Conservation (phyloP, 2,797 vertebrate genomes). For the Sebastes variabilis region DNA sequence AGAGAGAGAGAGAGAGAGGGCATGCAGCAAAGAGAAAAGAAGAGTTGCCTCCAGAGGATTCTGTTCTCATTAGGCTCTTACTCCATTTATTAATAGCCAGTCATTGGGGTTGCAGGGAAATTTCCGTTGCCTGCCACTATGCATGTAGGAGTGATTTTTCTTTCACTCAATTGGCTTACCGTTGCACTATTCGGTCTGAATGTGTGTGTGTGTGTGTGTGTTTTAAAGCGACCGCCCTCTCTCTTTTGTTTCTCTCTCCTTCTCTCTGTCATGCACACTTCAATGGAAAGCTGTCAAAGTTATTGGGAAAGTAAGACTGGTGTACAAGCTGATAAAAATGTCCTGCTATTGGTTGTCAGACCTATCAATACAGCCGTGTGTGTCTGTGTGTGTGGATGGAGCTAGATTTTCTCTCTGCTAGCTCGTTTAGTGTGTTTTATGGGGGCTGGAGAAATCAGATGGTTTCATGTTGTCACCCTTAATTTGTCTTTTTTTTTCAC, state of each 20-base stretch:
- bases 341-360: slow-evolving; percentile 69
- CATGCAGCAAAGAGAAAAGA: slow-evolving; percentile 56
- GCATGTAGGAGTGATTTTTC: slow-evolving; percentile 78
- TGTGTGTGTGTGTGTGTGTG: slow-evolving; percentile 41
- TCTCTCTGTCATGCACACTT: slow-evolving; percentile 75
- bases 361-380: slow-evolving; percentile 61
- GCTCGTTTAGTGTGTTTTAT: slow-evolving; percentile 53
- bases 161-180: slow-evolving; percentile 74
- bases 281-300: slow-evolving; percentile 77
- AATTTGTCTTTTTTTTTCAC: neutral
- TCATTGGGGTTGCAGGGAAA: slow-evolving; percentile 75
- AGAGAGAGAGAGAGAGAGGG: slow-evolving; percentile 21
- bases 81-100: slow-evolving; percentile 82
- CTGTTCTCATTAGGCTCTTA: slow-evolving; percentile 78
- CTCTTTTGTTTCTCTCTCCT: slow-evolving; percentile 51
- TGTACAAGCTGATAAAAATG: slow-evolving; percentile 78
- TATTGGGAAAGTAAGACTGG: slow-evolving; percentile 73
- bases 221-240: slow-evolving; percentile 27
- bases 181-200: slow-evolving; percentile 62
- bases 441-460: slow-evolving; percentile 1
- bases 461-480: slow-evolving; percentile 11
- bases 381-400: neutral
- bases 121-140: slow-evolving; percentile 77
- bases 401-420: slow-evolving; percentile 11
- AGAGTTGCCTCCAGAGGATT: slow-evolving; percentile 71